Percentiles rank a stretch among this genome's conserved stretches.
Conservation (phyloP, 2,113 vertebrate genomes). For the Zosterops hypoxanthus region DNA sequence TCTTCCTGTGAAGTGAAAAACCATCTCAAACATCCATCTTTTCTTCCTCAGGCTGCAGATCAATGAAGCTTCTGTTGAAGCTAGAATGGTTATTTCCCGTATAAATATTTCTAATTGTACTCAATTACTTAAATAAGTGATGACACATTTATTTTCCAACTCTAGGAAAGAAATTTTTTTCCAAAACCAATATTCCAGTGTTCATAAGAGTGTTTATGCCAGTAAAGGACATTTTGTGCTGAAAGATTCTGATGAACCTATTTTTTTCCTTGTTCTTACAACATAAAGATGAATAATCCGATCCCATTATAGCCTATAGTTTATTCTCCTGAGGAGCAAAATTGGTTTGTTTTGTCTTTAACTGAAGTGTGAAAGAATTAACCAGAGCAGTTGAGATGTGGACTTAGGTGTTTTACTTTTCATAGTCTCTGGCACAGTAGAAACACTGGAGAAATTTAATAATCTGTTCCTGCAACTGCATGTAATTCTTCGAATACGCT, state of each 20-base stretch:
- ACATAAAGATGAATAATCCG: not conserved
- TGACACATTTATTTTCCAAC: constrained; percentile 6
- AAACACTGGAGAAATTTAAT: not conserved
- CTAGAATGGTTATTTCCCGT: not conserved
- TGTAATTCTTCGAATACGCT: not conserved
- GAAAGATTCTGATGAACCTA: not conserved
- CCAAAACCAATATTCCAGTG: not conserved
- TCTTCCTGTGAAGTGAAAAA: not conserved
- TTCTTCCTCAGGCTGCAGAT: not conserved
- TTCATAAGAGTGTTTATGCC: not conserved
- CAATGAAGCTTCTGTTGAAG: not conserved
- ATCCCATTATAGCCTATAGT: not conserved
- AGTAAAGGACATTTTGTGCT: not conserved
- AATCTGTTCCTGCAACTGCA: not conserved
- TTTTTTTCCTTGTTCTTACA: not conserved
- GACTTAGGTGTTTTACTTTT: not conserved
- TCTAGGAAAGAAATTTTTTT: not conserved
- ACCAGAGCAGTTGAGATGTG: not conserved
- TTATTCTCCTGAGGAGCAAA: not conserved
- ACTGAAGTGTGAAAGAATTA: not conserved
- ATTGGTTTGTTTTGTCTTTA: not conserved
- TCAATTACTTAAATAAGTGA: not conserved
- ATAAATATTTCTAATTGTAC: not conserved
- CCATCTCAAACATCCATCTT: not conserved
- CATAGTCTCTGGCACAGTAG: not conserved